Evolutionary conservation across 2,113 vertebrate genomes (phyloP).

Genomic region (Megaceryle torquata): DNA sequence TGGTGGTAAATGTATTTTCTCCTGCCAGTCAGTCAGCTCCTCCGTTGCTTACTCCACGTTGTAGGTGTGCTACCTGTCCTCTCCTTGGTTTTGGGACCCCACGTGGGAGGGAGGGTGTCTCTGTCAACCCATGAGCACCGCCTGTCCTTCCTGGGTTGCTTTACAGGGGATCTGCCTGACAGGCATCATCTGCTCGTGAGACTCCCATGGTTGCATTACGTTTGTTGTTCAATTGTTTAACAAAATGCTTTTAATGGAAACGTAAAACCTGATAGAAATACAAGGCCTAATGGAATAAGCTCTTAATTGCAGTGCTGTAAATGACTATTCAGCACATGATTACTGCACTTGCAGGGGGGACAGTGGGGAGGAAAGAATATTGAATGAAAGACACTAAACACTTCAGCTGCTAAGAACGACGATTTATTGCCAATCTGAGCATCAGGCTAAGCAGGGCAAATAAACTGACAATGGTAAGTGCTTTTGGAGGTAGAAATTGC

Average conservation of each 20-base stretch:
- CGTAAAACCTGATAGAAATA: conserved; percentile 14
- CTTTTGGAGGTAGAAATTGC: conserved; percentile 27
- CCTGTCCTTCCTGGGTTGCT: neutral
- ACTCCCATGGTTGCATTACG: neutral
- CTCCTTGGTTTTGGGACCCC: neutral
- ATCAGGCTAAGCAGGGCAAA: neutral
- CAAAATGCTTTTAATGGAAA: conserved; percentile 37
- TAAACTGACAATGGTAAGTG: neutral
- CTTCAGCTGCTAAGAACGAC: neutral
- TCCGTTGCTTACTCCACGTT: neutral
- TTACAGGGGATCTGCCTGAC: neutral
- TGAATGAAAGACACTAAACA: conserved; percentile 14
- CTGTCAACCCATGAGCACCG: fast-evolving
- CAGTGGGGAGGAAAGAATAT: neutral
- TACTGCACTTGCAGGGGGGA: neutral
- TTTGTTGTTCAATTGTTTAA: conserved; percentile 20
- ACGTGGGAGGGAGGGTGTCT: neutral
- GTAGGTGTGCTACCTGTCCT: fast-evolving
- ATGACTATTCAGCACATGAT: neutral
- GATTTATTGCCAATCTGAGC: neutral
- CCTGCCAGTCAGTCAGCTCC: neutral
- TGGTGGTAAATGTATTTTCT: neutral
- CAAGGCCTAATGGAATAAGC: conserved; percentile 34
- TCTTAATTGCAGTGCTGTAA: conserved; percentile 32
- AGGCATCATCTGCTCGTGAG: neutral